Percentiles rank a stretch among this genome's conserved stretches.
Conservation (phyloP, 2,888 invertebrate species). For the Heliconius sara region DNA sequence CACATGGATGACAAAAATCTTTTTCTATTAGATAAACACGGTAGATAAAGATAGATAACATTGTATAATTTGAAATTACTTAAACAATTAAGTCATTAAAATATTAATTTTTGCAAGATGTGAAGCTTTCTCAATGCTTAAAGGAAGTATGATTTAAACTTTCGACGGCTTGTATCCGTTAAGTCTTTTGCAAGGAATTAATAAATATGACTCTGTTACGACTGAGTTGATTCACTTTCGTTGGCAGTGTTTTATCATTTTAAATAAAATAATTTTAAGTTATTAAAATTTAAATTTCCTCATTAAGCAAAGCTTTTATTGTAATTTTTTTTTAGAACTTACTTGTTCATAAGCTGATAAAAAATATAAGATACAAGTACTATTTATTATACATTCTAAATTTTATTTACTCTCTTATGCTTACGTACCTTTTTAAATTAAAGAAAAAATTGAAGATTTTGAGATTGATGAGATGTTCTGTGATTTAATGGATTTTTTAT, state of each 20-base stretch:
- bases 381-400: no score
- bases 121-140: not conserved
- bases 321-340: not conserved
- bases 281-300: no score
- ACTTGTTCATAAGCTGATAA: not conserved
- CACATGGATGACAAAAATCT: not conserved
- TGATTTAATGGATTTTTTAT: not conserved
- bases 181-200: conserved; percentile 14
- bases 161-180: conserved; percentile 6
- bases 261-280: not conserved
- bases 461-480: not conserved
- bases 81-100: not conserved
- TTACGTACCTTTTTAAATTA: no score
- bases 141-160: conserved; percentile 22
- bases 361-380: not conserved
- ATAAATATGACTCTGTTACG: not conserved
- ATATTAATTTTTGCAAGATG: not conserved
- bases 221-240: not conserved
- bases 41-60: not conserved
- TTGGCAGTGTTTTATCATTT: not conserved
- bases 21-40: not conserved
- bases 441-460: no score
- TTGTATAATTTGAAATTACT: not conserved
- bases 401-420: no score
- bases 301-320: no score